Evolutionary conservation across 2,797 vertebrate species (phyloP).

Genomic region (Emydoidea blandingii): DNA sequence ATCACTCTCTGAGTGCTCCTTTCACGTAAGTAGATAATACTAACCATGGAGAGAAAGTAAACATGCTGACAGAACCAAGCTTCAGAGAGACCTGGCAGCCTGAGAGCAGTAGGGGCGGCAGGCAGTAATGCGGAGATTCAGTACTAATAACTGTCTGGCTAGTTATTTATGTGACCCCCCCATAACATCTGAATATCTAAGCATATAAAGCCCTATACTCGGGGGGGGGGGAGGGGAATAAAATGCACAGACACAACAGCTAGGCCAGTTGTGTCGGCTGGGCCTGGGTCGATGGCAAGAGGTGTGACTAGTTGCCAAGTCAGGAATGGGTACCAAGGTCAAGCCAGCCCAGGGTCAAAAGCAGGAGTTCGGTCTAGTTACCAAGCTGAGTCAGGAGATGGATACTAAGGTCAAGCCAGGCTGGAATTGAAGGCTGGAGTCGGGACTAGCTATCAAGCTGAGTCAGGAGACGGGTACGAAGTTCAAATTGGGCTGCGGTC

Average conservation of each 20-base stretch:
- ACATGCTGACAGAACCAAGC: background rate
- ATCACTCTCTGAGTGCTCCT: background rate
- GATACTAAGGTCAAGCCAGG: background rate
- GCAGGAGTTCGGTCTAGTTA: background rate
- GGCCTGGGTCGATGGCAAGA: background rate
- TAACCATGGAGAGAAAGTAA: fast-evolving
- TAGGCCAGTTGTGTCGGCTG: background rate
- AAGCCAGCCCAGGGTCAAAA: background rate
- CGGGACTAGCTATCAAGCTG: too few relatives aligned
- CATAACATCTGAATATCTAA: background rate
- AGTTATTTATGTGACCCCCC: background rate
- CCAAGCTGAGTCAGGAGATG: background rate
- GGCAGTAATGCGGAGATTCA: background rate
- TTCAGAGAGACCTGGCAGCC: background rate
- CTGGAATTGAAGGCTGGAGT: too few relatives aligned
- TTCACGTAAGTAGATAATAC: background rate
- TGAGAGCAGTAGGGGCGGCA: background rate
- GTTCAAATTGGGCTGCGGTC: too few relatives aligned
- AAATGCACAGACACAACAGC: background rate
- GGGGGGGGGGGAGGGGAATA: background rate
- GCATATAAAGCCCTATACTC: background rate
- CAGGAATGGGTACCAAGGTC: background rate
- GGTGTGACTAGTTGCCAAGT: background rate
- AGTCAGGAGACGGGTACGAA: too few relatives aligned
- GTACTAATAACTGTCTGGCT: background rate